A percentile compares a stretch with the other conserved stretches of the same genome.
Conservation (phyloP, 2,113 vertebrate species). For the Onychostruthus taczanowskii region DNA sequence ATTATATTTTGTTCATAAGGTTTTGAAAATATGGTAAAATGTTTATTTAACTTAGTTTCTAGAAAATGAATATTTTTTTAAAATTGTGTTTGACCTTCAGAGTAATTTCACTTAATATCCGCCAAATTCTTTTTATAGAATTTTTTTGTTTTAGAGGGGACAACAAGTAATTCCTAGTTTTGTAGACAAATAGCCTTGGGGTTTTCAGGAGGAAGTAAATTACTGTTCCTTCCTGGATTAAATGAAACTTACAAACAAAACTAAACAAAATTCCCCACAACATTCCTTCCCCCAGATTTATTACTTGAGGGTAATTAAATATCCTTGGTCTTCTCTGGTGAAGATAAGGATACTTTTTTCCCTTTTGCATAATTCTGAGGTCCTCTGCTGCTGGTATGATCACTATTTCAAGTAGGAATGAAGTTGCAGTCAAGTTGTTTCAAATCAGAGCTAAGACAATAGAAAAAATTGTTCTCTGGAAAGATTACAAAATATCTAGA, state of each 20-base stretch:
- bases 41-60: neutral
- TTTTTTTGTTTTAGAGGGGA: neutral
- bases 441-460: neutral
- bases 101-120: fast-evolving
- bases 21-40: neutral
- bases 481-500: neutral
- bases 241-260: neutral
- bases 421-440: neutral
- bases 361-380: neutral
- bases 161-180: neutral
- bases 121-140: neutral
- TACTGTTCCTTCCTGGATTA: neutral
- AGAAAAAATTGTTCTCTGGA: neutral
- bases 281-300: fast-evolving
- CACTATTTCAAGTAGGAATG: neutral
- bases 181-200: neutral
- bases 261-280: neutral
- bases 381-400: neutral
- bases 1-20: neutral
- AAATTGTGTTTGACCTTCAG: neutral
- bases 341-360: neutral
- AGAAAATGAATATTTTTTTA: neutral
- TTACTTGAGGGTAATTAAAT: neutral
- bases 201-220: neutral
- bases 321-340: neutral